A percentile compares a stretch with the other conserved stretches of the same genome.
These are phyloP conservation scores for Oreochromis niloticus DNA, from an alignment of 2,113 vertebrate genomes.

Conservation along the genomic window DNA sequence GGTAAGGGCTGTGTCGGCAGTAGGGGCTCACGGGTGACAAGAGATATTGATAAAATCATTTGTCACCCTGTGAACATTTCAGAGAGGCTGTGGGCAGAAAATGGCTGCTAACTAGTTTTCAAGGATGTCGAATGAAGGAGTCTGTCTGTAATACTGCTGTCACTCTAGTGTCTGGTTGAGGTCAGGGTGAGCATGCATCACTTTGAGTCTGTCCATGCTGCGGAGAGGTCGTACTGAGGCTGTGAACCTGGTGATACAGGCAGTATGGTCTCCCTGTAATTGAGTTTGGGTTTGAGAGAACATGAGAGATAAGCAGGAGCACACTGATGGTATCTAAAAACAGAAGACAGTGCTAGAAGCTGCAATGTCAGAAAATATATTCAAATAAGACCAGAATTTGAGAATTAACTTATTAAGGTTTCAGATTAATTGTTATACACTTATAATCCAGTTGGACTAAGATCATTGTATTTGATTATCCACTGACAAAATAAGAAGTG, in stretches of 20 bases:
- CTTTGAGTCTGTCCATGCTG: neutral
- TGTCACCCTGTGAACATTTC: slow-evolving; percentile 17
- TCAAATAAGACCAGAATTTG: neutral
- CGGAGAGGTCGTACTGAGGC: slow-evolving; percentile 24
- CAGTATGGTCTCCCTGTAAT: neutral
- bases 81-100: slow-evolving; percentile 36
- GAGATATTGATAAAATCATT: slow-evolving; percentile 44
- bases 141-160: slow-evolving; percentile 12
- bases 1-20: neutral
- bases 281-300: neutral
- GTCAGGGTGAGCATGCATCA: slow-evolving; percentile 53
- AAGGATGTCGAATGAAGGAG: slow-evolving; percentile 10
- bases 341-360: neutral
- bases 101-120: slow-evolving; percentile 41
- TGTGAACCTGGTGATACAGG: neutral
- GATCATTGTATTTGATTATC: neutral
- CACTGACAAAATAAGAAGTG: neutral
- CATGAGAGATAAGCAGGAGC: neutral
- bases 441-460: neutral
- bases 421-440: neutral
- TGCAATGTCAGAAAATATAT: neutral
- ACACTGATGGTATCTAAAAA: neutral
- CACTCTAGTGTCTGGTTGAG: slow-evolving; percentile 10
- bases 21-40: slow-evolving; percentile 18
- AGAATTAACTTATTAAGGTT: neutral